Evolutionary conservation across 2,113 vertebrate genomes (phyloP).

Genomic region (Cololabis saira): DNA sequence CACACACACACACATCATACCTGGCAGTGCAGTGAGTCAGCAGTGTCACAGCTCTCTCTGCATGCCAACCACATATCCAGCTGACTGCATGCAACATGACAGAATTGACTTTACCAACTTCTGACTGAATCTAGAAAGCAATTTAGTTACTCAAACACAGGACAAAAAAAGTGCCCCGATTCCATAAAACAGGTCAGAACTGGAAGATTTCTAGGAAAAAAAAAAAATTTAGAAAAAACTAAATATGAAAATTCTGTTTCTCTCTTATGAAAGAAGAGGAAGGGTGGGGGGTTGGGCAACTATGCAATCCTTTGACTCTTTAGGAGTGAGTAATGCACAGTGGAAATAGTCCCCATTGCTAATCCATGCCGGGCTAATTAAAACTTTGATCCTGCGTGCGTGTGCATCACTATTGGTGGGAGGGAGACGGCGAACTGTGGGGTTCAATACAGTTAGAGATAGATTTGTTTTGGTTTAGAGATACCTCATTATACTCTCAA

Average conservation of each 20-base stretch:
- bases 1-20: slow-evolving; percentile 46
- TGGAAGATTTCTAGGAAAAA: no score
- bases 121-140: neutral
- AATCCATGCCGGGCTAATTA: slow-evolving; percentile 80
- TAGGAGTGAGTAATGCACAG: slow-evolving; percentile 61
- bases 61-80: slow-evolving; percentile 53
- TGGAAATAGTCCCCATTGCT: slow-evolving; percentile 71
- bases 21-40: slow-evolving; percentile 64
- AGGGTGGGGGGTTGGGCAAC: slow-evolving; percentile 23
- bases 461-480: slow-evolving; percentile 22
- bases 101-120: neutral
- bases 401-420: slow-evolving; percentile 52
- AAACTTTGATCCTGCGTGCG: slow-evolving; percentile 74
- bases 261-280: slow-evolving; percentile 23
- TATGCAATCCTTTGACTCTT: slow-evolving; percentile 56
- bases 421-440: slow-evolving; percentile 42
- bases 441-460: slow-evolving; percentile 19
- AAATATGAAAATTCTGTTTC: slow-evolving; percentile 7
- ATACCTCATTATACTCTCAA: slow-evolving; percentile 16
- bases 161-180: neutral
- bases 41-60: slow-evolving; percentile 33
- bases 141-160: slow-evolving; percentile 4
- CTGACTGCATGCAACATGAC: slow-evolving; percentile 22
- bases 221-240: no score
- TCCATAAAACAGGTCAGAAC: neutral